Evolutionary conservation across 2,888 invertebrate genomes (phyloP).

Genomic region (Apotomis capreana): DNA sequence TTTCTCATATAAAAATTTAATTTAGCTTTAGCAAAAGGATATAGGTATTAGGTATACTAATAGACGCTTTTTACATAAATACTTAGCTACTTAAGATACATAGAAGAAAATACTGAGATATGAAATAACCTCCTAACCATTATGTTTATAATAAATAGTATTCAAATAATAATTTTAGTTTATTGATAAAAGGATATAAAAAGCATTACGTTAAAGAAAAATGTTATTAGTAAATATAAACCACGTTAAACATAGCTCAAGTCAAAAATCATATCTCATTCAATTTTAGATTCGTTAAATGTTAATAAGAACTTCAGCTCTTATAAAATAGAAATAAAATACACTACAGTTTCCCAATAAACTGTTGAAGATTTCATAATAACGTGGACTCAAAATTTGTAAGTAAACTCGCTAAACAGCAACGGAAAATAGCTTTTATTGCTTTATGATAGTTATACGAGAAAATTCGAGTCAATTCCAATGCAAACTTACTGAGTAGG

Average conservation of each 20-base stretch:
- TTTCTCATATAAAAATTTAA: neutral
- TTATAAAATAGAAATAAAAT: no score
- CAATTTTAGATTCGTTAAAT: no score
- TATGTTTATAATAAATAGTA: neutral
- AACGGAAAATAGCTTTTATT: neutral
- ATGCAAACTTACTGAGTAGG: constrained; percentile 1
- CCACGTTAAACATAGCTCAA: no score
- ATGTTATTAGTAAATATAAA: no score
- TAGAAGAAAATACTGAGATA: neutral
- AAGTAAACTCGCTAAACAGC: neutral
- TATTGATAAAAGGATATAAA: neutral
- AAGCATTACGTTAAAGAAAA: no score
- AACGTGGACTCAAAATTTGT: no score
- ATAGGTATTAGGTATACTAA: no score
- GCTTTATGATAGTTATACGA: neutral
- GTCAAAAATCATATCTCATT: no score
- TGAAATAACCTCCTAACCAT: no score
- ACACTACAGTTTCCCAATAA: no score
- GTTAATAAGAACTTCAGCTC: no score
- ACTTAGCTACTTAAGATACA: neutral
- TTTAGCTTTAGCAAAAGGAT: neutral
- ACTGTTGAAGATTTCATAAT: no score
- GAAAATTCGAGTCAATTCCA: neutral
- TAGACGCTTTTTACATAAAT: neutral
- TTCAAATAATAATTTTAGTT: neutral